A percentile compares a stretch with the other conserved stretches of the same genome.
Evolutionary conservation across 2,113 vertebrate species (phyloP).

Genomic region (Elaphurus davidianus): DNA sequence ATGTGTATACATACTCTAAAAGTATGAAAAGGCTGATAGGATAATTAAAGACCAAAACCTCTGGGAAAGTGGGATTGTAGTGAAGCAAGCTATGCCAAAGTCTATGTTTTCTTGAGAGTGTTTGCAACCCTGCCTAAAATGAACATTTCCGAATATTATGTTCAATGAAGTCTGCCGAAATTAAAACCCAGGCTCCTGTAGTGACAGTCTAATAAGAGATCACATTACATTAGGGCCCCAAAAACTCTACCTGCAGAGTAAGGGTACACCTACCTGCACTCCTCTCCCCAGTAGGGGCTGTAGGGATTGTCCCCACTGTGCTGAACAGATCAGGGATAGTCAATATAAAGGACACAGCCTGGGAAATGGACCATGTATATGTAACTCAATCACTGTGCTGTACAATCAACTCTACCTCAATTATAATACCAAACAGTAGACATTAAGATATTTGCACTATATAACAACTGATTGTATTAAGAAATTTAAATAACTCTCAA

Average conservation of each 20-base stretch:
- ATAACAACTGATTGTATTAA: neutral
- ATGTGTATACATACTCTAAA: neutral
- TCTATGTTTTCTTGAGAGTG: neutral
- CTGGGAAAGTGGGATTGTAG: neutral
- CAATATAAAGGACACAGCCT: neutral
- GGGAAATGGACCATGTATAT: neutral
- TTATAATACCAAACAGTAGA: neutral
- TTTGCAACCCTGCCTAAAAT: neutral
- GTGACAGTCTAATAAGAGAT: neutral
- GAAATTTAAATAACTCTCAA: neutral
- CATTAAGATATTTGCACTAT: neutral
- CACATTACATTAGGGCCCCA: neutral
- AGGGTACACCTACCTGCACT: neutral
- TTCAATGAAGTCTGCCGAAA: neutral
- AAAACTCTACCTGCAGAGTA: neutral
- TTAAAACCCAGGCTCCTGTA: neutral
- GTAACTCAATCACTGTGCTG: neutral
- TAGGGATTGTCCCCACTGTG: neutral
- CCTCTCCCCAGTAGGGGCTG: neutral
- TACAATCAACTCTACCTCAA: neutral
- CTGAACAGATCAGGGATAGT: neutral
- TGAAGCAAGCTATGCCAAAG: neutral
- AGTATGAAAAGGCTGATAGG: neutral
- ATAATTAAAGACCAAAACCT: neutral
- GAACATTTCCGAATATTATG: neutral